A percentile compares a stretch with the other conserved stretches of the same genome.
phyloP scores from a whole-genome alignment of 2,797 vertebrate species.

The Lepilemur ruficaudatus region DNA sequence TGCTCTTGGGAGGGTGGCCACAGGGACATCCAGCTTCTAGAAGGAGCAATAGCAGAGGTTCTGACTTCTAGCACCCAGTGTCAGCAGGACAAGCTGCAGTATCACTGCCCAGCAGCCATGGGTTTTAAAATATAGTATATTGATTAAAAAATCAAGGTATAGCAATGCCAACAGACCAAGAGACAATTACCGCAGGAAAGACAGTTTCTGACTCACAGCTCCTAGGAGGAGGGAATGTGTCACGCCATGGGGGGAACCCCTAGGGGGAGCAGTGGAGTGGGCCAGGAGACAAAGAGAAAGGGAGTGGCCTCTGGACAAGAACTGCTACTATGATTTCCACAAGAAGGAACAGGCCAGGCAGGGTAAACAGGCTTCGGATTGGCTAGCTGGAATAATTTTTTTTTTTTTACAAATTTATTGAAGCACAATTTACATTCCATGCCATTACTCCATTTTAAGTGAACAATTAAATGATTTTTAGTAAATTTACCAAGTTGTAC shows the following conservation, averaged over 20 bases:
- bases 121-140: background rate
- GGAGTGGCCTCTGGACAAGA: background rate
- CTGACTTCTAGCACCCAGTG: background rate
- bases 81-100: background rate
- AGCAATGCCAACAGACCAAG: background rate
- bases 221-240: background rate
- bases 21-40: background rate
- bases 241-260: too few species aligned
- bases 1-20: background rate
- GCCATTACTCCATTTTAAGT: too few species aligned
- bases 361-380: background rate
- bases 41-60: background rate
- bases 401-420: too few species aligned
- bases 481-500: too few species aligned
- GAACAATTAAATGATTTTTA: too few species aligned
- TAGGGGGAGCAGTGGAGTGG: fast-evolving
- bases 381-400: background rate
- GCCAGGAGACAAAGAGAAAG: background rate
- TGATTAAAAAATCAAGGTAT: background rate
- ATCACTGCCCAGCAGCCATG: background rate
- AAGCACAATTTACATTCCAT: too few species aligned
- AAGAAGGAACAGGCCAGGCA: background rate
- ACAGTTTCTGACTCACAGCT: background rate
- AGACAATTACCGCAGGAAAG: background rate
- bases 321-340: too few species aligned